Base-by-base conservation (phyloP, 2,888 invertebrate species). In the Eupithecia pulchellata region DNA sequence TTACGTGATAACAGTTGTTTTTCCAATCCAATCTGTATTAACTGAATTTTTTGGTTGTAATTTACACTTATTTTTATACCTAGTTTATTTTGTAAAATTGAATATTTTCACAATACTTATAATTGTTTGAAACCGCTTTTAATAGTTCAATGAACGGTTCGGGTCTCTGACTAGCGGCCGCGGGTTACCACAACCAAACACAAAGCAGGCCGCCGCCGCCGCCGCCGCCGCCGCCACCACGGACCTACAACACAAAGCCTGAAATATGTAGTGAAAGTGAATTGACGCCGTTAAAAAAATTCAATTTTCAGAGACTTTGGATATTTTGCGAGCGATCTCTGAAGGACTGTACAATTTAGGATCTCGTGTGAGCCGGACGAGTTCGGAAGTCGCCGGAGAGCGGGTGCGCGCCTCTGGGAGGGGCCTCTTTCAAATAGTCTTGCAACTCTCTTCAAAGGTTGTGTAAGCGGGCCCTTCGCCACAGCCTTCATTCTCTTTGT, bases 311-410 rank as follows among this genome's bases (percentile, higher is more conserved):
- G 74, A 78, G 78, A 77, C 74, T 77, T 78, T 36, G 58, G 69
- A 77, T 78, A 72, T 76, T 76, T 79, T 75, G 72, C 71, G 63
- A 68, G 77, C 73, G 73, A 74, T 75, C 79, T 76, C 34, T 34
- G 34, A 77, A 81, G 75, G 66, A 68, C 61, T 67, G 32, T 61
- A 64, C 81, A 82, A 82, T 84, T 83, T 81, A 73, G 73, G 67
- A 70, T 78, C 80, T 78, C 75, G 77, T 81, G 79, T 78, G 78
- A 81, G 73, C 74, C 76, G 78, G 71, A 78, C 57, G 57, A 76
- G 81, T 76, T 87, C 74, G 86, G 84, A 81, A 85, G 86, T 81
- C 81, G 77, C 66, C 74, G 60, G 69, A 67, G 77, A 80, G 83
- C 84, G 81, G 81, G 75, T 30, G 60, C 20, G 32, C 58, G 30